A percentile compares a stretch with the other conserved stretches of the same genome.
These are phyloP conservation scores for Hydrophis major DNA, from an alignment of 2,797 vertebrate species.

Conservation along the genomic window DNA sequence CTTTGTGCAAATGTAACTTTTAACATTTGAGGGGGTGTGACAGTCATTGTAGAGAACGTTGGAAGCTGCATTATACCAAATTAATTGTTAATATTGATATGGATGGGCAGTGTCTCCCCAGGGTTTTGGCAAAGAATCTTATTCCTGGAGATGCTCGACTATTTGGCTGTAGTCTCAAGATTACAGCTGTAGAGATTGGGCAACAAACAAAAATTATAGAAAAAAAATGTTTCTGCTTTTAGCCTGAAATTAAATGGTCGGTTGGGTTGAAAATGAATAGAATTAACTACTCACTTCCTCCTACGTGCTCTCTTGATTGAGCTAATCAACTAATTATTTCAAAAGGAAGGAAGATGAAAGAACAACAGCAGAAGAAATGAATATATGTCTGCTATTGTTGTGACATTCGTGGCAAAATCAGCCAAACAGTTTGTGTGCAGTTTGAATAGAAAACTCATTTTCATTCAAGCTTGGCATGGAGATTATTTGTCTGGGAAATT, in stretches of 20 bases:
- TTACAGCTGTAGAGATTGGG: neutral
- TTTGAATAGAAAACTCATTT: slow-evolving; percentile 29
- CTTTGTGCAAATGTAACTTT: neutral
- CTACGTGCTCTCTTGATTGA: slow-evolving; percentile 32
- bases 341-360: slow-evolving; percentile 54
- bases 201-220: neutral
- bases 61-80: neutral
- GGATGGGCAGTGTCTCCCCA: neutral
- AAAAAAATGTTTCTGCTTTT: neutral
- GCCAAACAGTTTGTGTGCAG: neutral
- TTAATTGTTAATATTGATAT: neutral
- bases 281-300: slow-evolving; percentile 30
- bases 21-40: neutral
- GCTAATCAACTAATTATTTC: slow-evolving; percentile 51
- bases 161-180: neutral
- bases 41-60: neutral
- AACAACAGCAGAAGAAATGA: slow-evolving; percentile 20
- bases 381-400: neutral
- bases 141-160: neutral
- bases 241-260: neutral
- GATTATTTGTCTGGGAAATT: slow-evolving; percentile 23
- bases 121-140: neutral
- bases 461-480: slow-evolving; percentile 12
- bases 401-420: neutral
- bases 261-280: neutral